Evolutionary conservation across 2,888 invertebrate species (phyloP), one percentile per base, ranked within the genome.

Genomic region (Formica aserva): DNA sequence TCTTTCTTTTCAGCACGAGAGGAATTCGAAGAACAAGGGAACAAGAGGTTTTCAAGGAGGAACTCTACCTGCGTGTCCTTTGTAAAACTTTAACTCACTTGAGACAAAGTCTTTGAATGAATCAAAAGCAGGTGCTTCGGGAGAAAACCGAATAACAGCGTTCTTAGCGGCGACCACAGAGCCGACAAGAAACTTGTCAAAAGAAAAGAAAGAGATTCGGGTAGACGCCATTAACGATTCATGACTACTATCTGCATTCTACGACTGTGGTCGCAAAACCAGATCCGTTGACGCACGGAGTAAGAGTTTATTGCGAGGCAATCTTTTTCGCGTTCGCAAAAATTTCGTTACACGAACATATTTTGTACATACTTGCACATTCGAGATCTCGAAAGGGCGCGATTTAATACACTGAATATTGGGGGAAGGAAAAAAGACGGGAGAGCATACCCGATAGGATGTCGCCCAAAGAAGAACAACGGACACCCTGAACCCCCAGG

Each of bases 341-440:
- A 45, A 71, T 71, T 45, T 60, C 32, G 57, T 78, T 35, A 60
- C 77, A 18, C n/a, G 9, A n/a, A 22, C 29, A 38, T 67, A 15
- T 45, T 13, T 45, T 15, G 15, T 45, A 13, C 45, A 15, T 45
- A 45, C n/a, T 52, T 52, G 2, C 52, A 52, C 52, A 48, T 48
- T 48, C 15, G 45, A 18, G 5, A 86, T 89, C 80, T 77, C 87
- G 91, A 92, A 89, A 89, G 90, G 92, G 90, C 88, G 91, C 90
- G 91, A 92, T 93, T 93, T 93, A 93, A 93, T 93, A 92, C 91
- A 89, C 86, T 88, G 87, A 89, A 92, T 92, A 92, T 92, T 89
- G 92, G 89, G 52, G 8, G 8, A 52, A 35, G 35, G 52, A 0
- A 52, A 89, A 88, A 85, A 89, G 86, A 83, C 85, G 85, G 81